Evolutionary conservation across 2,113 vertebrate genomes (phyloP), one percentile per base, ranked within the genome.

Genomic region (Gnathonemus echidnorhynchus): DNA sequence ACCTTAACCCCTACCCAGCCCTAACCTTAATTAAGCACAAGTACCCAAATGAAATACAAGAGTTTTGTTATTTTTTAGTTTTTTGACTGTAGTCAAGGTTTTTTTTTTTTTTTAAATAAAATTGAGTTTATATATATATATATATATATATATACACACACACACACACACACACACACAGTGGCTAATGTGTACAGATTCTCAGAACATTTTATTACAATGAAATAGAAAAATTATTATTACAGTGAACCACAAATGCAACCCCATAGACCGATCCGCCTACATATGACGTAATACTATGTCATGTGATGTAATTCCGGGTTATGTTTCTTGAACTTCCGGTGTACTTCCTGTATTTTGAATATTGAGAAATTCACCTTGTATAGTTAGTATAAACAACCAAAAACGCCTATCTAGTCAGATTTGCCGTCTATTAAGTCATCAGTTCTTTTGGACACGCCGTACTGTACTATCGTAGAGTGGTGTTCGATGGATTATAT

Each of bases 261-360:
- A 35, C 0, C 83, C 1, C 7, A n/a, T 11, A 42, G 19, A 17
- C 11, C 21, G 27, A 31, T 19, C 88, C 88, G 11, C 48, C 48
- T 80, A 52, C 15, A 39, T 42, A 31, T 89, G 88, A 89, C 19
- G 46, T 52, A 77, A 39, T 89, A 46, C 13, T 5, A 24, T 80
- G n/a, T 45, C 9, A 66, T 15, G 2, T n/a, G 13, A 31, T 15
- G 62, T 89, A 74, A 21, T 89, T 89, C 88, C 88, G 88, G 88
- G 88, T 89, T 50, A 77, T 49, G 66, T 24, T 52, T 17, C 48
- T 50, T 27, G 17, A 80, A 77, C 48, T 89, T 89, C 88, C 88
- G 46, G 88, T 89, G 13, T 35, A 80, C 70, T 89, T 89, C 88
- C 88, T 89, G 88, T 89, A 80, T 89, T 89, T 89, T 89, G 70